A percentile compares a stretch with the other conserved stretches of the same genome.
phyloP scores from a whole-genome alignment of 2,888 invertebrate species.

The Auanema freiburgensis region DNA sequence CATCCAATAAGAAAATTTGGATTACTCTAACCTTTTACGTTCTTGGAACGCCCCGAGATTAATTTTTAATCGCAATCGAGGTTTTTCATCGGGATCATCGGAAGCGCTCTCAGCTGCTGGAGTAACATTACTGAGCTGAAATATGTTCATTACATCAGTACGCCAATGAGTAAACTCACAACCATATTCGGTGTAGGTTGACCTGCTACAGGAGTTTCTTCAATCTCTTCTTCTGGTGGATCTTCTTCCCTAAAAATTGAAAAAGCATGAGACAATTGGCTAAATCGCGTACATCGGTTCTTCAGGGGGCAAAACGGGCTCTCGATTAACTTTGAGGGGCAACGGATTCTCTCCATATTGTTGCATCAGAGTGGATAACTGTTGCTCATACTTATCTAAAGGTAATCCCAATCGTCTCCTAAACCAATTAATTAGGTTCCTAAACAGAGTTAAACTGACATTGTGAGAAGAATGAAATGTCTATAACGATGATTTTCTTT shows the following conservation, averaged over 20 bases:
- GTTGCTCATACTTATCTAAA: constrained; percentile 40
- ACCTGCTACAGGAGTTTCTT: constrained; percentile 32
- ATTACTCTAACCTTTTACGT: background rate
- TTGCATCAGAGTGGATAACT: constrained; percentile 27
- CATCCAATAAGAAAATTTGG: background rate
- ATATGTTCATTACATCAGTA: no score
- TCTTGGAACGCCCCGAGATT: constrained; percentile 18
- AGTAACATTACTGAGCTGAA: background rate
- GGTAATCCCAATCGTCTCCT: constrained; percentile 30
- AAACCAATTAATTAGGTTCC: constrained; percentile 5
- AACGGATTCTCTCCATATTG: constrained; percentile 27
- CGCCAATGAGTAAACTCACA: no score
- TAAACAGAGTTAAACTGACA: no score
- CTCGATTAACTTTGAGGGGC: background rate
- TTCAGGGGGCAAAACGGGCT: background rate
- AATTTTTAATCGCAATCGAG: constrained; percentile 26
- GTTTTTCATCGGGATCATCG: constrained; percentile 19
- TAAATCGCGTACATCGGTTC: background rate
- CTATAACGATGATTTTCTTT: constrained; percentile 68
- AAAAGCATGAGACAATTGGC: background rate
- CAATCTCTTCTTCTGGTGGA: constrained; percentile 25
- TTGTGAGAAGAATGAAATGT: background rate
- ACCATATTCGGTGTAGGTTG: constrained; percentile 29
- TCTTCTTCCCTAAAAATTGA: constrained; percentile 12
- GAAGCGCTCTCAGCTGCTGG: background rate